These are phyloP conservation scores for Bos taurus DNA, from an alignment of 2,113 vertebrate species.

Conservation along the genomic window DNA sequence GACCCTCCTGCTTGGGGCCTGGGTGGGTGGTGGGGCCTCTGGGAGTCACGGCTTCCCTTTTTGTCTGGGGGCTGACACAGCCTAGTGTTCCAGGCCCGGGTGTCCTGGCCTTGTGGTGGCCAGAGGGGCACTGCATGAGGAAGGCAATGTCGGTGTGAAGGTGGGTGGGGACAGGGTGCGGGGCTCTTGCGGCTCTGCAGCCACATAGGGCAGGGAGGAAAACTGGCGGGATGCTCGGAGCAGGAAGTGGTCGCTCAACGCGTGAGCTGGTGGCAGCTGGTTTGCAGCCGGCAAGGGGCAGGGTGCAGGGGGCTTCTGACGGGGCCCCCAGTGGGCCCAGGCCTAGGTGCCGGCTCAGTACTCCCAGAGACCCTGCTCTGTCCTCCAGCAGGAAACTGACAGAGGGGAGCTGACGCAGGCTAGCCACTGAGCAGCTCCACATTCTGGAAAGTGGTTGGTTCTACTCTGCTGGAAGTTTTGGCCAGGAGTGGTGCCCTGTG, in stretches of 20 bases:
- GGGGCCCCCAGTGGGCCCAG: background rate
- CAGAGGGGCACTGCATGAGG: accelerated
- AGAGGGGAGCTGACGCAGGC: background rate
- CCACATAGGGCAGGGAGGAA: background rate
- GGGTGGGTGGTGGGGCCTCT: too few relatives aligned
- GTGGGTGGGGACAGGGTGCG: background rate
- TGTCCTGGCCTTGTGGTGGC: background rate
- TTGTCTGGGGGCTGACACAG: background rate
- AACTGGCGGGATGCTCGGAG: background rate
- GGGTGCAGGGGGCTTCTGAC: background rate
- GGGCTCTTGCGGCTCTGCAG: background rate
- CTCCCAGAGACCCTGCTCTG: background rate
- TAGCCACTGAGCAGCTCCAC: background rate
- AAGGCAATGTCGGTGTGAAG: background rate
- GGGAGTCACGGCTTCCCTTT: background rate
- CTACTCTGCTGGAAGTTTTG: background rate
- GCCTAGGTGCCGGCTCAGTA: background rate
- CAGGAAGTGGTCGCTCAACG: background rate
- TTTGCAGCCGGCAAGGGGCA: background rate
- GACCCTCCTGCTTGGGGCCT: background rate
- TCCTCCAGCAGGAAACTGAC: background rate
- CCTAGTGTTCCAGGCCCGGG: background rate
- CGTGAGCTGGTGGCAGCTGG: background rate
- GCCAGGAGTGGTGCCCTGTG: background rate
- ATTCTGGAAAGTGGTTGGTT: background rate